These are phyloP conservation scores for Lepas anatifera DNA, from an alignment of 2,888 invertebrate genomes.

Conservation along the genomic window DNA sequence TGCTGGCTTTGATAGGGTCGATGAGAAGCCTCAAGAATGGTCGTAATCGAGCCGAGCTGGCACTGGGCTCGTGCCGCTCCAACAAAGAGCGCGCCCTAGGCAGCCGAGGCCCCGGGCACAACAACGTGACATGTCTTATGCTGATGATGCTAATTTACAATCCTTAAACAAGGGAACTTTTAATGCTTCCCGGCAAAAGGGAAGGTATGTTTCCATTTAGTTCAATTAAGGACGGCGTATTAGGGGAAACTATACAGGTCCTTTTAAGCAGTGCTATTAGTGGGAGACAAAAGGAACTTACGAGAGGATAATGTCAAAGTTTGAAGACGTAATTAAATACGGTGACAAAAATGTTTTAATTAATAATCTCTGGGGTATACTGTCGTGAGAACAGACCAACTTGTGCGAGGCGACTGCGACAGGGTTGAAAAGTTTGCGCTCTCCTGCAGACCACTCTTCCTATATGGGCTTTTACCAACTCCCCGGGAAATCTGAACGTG, in stretches of 20 bases:
- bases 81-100: background rate
- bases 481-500: background rate
- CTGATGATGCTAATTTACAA: slow-evolving; percentile 9
- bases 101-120: background rate
- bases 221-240: slow-evolving; percentile 6
- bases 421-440: background rate
- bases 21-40: background rate
- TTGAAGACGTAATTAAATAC: slow-evolving; percentile 11
- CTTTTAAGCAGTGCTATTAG: slow-evolving; percentile 7
- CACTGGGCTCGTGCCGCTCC: background rate
- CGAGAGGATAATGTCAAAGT: slow-evolving; percentile 7
- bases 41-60: background rate
- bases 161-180: slow-evolving; percentile 11
- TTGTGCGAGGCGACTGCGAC: background rate
- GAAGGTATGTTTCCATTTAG: slow-evolving; percentile 12
- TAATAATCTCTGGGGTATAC: slow-evolving; percentile 10
- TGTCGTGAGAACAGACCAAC: slow-evolving; percentile 5
- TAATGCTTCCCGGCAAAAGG: slow-evolving; percentile 11
- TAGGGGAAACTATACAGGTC: slow-evolving; percentile 1
- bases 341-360: slow-evolving; percentile 12
- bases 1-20: background rate
- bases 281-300: slow-evolving; percentile 9
- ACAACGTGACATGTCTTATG: slow-evolving; percentile 6
- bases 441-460: background rate
- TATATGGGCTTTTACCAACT: too few relatives aligned